A percentile compares a stretch with the other conserved stretches of the same genome.
Evolutionary conservation across 2,888 invertebrate species (phyloP).

Genomic region (Philonicus albiceps): DNA sequence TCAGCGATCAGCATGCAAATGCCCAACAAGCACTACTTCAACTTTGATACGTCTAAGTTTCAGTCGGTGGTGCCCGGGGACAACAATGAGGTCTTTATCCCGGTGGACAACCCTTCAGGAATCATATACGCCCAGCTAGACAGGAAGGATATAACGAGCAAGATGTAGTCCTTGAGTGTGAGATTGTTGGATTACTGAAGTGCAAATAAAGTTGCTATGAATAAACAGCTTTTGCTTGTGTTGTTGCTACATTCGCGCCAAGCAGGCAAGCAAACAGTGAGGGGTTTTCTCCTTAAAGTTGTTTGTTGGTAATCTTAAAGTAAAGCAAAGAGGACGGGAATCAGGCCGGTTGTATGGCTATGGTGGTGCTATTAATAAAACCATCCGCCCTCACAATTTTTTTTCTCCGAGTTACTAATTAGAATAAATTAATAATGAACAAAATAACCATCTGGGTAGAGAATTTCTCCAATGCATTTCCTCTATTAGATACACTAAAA

Average conservation of each 20-base stretch:
- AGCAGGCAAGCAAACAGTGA: background rate
- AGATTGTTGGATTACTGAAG: background rate
- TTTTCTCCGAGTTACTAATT: background rate
- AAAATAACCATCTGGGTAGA: background rate
- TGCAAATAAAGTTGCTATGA: background rate
- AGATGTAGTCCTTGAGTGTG: slow-evolving; percentile 51
- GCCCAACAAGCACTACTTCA: slow-evolving; percentile 84
- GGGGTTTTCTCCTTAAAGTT: background rate
- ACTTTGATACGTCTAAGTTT: slow-evolving; percentile 78
- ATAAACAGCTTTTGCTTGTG: background rate
- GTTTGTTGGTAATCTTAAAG: background rate
- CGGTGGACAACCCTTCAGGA: slow-evolving; percentile 81
- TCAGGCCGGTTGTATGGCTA: background rate
- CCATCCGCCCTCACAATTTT: background rate
- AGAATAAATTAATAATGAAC: background rate
- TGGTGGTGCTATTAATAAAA: background rate
- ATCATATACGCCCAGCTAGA: slow-evolving; percentile 77
- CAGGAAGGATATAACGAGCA: slow-evolving; percentile 62
- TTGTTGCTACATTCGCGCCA: background rate
- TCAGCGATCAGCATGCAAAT: slow-evolving; percentile 76
- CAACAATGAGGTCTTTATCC: slow-evolving; percentile 75
- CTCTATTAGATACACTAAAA: background rate
- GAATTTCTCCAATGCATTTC: background rate
- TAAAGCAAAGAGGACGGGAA: background rate
- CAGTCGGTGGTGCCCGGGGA: slow-evolving; percentile 71